phyloP scores from a whole-genome alignment of 2,888 invertebrate species.

The Megamerina dolium region DNA sequence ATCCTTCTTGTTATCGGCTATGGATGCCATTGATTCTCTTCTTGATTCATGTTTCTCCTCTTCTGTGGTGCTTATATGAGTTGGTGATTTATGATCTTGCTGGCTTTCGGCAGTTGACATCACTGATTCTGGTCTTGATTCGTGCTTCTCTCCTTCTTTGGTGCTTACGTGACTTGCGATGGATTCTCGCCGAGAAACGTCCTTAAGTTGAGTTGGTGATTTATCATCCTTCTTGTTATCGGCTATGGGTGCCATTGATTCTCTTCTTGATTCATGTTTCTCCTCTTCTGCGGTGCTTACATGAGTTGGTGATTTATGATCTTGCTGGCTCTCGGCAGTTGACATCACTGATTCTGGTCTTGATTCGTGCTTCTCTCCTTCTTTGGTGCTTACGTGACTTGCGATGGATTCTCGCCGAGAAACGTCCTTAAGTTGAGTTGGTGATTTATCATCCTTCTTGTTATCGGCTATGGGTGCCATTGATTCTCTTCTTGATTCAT shows the following conservation, averaged over 20 bases:
- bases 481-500: neutral
- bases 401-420: constrained; percentile 23
- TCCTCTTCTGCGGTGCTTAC: constrained; percentile 5
- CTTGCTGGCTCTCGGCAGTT: constrained; percentile 15
- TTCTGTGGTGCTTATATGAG: constrained; percentile 12
- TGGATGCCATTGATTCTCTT: constrained; percentile 12
- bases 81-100: constrained; percentile 7
- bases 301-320: constrained; percentile 9
- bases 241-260: constrained; percentile 15
- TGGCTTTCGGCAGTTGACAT: constrained; percentile 4
- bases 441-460: constrained; percentile 5
- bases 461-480: constrained; percentile 4
- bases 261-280: constrained; percentile 5
- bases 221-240: constrained; percentile 12
- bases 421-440: constrained; percentile 11
- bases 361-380: constrained; percentile 24
- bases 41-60: constrained; percentile 9
- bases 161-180: constrained; percentile 10
- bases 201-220: constrained; percentile 17
- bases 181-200: constrained; percentile 33
- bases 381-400: constrained; percentile 14
- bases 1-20: constrained; percentile 13
- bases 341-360: constrained; percentile 32
- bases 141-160: constrained; percentile 7
- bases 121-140: neutral